Percentiles rank a stretch among this genome's conserved stretches.
Evolutionary conservation across 2,113 vertebrate genomes (phyloP).

Genomic region (Spea multiplicata): DNA sequence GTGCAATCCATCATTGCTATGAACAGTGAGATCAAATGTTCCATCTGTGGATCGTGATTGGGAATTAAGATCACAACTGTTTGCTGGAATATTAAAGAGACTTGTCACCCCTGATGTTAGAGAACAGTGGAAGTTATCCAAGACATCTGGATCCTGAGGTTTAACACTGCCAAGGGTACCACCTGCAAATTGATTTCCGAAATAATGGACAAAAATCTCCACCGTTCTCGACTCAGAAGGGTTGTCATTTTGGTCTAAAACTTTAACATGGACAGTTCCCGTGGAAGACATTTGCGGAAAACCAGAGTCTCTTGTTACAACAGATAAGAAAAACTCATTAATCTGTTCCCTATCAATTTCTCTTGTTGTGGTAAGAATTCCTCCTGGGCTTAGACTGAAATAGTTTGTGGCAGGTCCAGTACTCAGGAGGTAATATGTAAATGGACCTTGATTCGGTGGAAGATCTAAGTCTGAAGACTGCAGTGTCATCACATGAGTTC

Average conservation of each 20-base stretch:
- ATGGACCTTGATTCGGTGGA: slow-evolving; percentile 92
- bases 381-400: slow-evolving; percentile 83
- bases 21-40: slow-evolving; percentile 81
- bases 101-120: slow-evolving; percentile 80
- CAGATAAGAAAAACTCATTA: slow-evolving; percentile 84
- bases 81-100: slow-evolving; percentile 82
- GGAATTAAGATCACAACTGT: slow-evolving; percentile 82
- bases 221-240: slow-evolving; percentile 86
- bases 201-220: slow-evolving; percentile 91
- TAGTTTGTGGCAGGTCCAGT: slow-evolving; percentile 82
- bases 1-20: slow-evolving; percentile 85
- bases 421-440: slow-evolving; percentile 81
- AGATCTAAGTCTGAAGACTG: slow-evolving; percentile 85
- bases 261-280: slow-evolving; percentile 83
- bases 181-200: slow-evolving; percentile 87
- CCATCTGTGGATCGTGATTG: slow-evolving; percentile 85
- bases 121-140: slow-evolving; percentile 89
- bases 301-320: slow-evolving; percentile 88
- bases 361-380: slow-evolving; percentile 81
- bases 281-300: slow-evolving; percentile 96
- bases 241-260: slow-evolving; percentile 94
- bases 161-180: slow-evolving; percentile 85
- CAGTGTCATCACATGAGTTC: slow-evolving; percentile 78
- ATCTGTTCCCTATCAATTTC: slow-evolving; percentile 95
- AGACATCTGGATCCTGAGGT: slow-evolving; percentile 87